A percentile compares a stretch with the other conserved stretches of the same genome.
Conservation (phyloP, 1,140 invertebrate genomes). For the Dendroctonus ponderosae region DNA sequence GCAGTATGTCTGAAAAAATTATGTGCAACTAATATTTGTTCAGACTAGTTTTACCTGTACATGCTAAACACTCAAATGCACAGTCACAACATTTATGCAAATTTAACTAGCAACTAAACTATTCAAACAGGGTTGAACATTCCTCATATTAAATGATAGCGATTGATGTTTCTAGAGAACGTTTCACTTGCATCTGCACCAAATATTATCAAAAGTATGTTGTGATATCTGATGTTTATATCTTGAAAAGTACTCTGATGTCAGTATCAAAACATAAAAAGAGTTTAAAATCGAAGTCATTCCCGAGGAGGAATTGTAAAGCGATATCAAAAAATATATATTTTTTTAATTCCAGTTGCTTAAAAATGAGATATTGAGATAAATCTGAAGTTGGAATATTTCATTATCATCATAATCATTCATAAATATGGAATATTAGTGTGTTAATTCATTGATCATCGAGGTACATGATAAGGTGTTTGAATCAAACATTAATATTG, state of each 20-base stretch:
- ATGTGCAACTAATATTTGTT: slow-evolving; percentile 16
- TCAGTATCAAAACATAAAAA: not conserved
- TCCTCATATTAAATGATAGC: not conserved
- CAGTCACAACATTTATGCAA: not conserved
- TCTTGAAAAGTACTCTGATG: not conserved
- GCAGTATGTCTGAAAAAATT: slow-evolving; percentile 71
- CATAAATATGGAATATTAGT: too few relatives aligned
- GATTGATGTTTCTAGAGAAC: not conserved
- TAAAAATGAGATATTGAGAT: not conserved
- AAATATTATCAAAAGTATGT: not conserved
- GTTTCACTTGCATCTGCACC: not conserved
- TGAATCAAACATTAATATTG: too few relatives aligned
- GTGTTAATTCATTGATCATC: too few relatives aligned
- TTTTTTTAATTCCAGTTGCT: not conserved
- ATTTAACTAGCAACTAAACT: not conserved
- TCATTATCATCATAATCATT: too few relatives aligned
- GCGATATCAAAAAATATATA: not conserved
- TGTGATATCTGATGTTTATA: not conserved
- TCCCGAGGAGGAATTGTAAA: not conserved
- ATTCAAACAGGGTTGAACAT: not conserved
- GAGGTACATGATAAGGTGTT: too few relatives aligned
- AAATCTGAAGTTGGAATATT: not conserved
- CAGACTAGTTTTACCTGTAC: not conserved
- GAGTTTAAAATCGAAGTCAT: not conserved
- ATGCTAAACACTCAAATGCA: not conserved